Conservation (phyloP, 23 tunicate species). For the Oikopleura dioica region DNA sequence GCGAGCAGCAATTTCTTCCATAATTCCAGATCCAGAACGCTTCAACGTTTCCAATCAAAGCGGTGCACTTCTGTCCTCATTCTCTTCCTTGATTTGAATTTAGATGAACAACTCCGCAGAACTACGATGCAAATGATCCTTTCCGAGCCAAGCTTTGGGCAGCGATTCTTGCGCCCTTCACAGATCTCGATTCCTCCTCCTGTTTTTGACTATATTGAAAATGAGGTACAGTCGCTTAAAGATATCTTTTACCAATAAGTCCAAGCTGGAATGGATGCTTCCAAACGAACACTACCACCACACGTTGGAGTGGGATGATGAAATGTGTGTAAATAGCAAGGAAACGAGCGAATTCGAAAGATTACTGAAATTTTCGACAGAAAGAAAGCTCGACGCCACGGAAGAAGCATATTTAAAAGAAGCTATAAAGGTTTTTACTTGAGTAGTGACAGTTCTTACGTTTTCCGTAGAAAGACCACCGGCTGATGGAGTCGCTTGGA, state of each 20-base stretch:
- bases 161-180: neutral
- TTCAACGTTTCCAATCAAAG: neutral
- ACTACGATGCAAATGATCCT: neutral
- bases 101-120: neutral
- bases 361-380: neutral
- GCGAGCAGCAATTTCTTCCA: neutral
- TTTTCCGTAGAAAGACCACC: neutral
- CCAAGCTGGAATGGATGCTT: neutral
- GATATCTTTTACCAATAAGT: neutral
- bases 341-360: neutral
- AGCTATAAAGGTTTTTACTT: neutral
- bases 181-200: neutral
- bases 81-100: neutral
- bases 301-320: neutral
- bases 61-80: neutral
- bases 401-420: neutral
- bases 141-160: constrained; percentile 5
- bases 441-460: neutral
- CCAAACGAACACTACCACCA: neutral
- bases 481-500: neutral
- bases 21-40: constrained; percentile 11
- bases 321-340: neutral
- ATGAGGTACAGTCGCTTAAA: constrained; percentile 3
- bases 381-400: neutral
- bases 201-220: neutral